Evolutionary conservation across 2,797 vertebrate genomes (phyloP), one percentile per base, ranked within the genome.

Genomic region (Arnoldichthys spilopterus): DNA sequence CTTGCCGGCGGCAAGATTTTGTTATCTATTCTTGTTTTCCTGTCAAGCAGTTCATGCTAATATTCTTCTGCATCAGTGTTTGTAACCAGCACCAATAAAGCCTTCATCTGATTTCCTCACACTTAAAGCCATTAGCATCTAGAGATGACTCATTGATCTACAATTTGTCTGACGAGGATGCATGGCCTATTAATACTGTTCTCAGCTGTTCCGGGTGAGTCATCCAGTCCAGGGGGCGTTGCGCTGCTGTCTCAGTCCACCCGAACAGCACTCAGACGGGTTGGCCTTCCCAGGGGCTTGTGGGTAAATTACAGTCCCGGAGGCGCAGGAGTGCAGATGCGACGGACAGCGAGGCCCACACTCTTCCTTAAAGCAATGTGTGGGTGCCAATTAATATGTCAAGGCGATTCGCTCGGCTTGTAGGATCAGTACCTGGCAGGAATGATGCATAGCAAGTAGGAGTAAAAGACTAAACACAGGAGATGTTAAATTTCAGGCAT

Each of bases 361-460:
- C 73, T 77, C 86, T 76, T 85, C 82, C 47, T 67, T 86, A 81
- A 22, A 59, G 73, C 79, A 81, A 86, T 87, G 86, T 87, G 76
- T 83, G 76, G 74, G 80, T 82, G 74, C 83, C 81, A 80, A 87
- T 90, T 88, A 84, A 87, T 85, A 47, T 86, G 91, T 92, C 89
- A 86, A 34, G 77, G 67, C 83, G 77, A 87, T 82, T 89, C 88
- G 89, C 78, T 82, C 51, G 28, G 30, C 56, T 58, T 61, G 20
- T 72, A 53, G 56, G 49, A 75, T 68, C 53, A 13, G 72, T 78
- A 79, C 76, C 32, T 16, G 68, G 86, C 86, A 90, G 89, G 82
- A 90, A 88, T 59, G 72, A 77, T 13, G 56, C 45, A 16, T 66
- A 22, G 59, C 43, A 51, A 58, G 71, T 63, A 45, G 53, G 40